Base-by-base conservation (phyloP, 1,140 invertebrate genomes). In the Pemphigus obesinymphae region DNA sequence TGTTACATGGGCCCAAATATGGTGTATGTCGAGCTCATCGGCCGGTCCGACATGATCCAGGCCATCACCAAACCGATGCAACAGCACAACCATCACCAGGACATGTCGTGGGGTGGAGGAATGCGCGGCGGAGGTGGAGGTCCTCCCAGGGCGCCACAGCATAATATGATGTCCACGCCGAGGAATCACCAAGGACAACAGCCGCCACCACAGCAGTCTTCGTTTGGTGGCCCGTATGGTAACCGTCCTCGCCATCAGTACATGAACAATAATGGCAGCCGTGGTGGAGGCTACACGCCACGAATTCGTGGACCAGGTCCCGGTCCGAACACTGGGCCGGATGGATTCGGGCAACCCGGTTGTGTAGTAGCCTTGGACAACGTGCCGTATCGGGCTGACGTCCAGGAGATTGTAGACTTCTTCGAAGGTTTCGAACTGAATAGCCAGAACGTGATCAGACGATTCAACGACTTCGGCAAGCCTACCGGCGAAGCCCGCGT, bases 401-500 rank as follows among this genome's bases (percentile, higher is more conserved):
- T 96, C 13, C 92, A 95, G 72, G 96, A 98, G 83, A 96, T 98
- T 78, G 88, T 97, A 58, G 89, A 91, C 1, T 97, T 97, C 85
- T 97, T 98, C 84, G 87, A 90, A 0, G 93, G 92, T 26, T 96
- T 92, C 84, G 90, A 92, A 63, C 85, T 95, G 0, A 90, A 91
- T 13, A 89, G 92, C 1, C 91, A 94, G 83, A 92, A 95, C 84
- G 91, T 96, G 4, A 94, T 96, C 82, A 86, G 95, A 40, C 88
- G 94, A 1, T 96, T 93, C 86, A 94, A 95, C 86, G 93, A 95
- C 40, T 91, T 92, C 66, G 93, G 94, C 0, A 91, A 93, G 86
- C 92, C 95, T 0, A 96, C 96, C 1, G 95, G 95, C 0, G 96
- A 98, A 86, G 95, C 95, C 2, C 90, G 95, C 11, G 93, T 97